Conservation (phyloP, 2,888 invertebrate species). For the Nipponacmea schrenckii region DNA sequence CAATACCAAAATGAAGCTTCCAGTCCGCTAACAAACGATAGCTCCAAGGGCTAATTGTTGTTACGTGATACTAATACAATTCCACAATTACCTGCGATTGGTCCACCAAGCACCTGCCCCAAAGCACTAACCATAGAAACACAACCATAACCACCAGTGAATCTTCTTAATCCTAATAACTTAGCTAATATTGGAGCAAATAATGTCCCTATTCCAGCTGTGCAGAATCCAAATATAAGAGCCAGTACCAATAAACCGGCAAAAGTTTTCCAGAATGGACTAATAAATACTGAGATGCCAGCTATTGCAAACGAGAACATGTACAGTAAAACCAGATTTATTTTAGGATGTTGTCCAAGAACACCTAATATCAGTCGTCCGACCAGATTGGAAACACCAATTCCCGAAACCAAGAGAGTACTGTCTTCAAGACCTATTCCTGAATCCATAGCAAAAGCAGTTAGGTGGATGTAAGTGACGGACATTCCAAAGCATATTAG, state of each 20-base stretch:
- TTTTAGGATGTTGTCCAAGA: conserved; percentile 29
- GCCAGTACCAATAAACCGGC: conserved; percentile 33
- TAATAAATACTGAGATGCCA: conserved; percentile 37
- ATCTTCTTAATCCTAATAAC: conserved; percentile 38
- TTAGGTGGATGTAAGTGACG: conserved; percentile 45
- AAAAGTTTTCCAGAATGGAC: conserved; percentile 32
- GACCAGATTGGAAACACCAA: conserved; percentile 45
- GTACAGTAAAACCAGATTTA: conserved; percentile 37
- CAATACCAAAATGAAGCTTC: too few species aligned
- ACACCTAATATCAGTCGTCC: conserved; percentile 43
- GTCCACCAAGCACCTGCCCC: conserved; percentile 46
- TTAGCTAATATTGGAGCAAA: conserved; percentile 38
- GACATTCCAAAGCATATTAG: conserved; percentile 46
- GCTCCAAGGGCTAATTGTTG: too few species aligned
- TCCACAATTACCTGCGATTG: conserved; percentile 39
- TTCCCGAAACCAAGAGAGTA: conserved; percentile 41
- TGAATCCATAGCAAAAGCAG: conserved; percentile 36
- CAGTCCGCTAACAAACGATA: too few species aligned
- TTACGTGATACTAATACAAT: too few species aligned
- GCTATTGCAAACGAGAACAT: conserved; percentile 32
- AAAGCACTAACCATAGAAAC: conserved; percentile 43
- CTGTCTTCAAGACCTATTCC: conserved; percentile 37
- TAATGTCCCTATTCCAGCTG: conserved; percentile 43
- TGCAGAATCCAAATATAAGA: conserved; percentile 41
- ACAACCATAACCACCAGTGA: conserved; percentile 47